Base-by-base conservation (phyloP, 2,888 invertebrate species). In the Enoplolaimus lenunculus region DNA sequence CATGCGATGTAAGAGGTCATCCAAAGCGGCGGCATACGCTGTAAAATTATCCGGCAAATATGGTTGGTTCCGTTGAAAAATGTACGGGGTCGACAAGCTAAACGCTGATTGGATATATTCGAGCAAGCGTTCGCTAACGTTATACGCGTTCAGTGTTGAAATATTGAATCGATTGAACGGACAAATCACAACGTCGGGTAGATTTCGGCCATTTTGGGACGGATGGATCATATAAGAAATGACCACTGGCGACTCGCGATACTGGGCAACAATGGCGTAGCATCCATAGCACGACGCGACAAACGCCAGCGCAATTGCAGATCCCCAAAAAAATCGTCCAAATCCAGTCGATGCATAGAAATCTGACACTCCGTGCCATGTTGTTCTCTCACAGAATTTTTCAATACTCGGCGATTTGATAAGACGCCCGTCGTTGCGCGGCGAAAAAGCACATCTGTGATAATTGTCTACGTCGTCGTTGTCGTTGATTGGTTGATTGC, bases 101-200 rank as follows among this genome's bases (percentile, higher is more conserved):
- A 62, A 62, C 16, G 64, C 64, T 31, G 33, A 31, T 62, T 62
- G 64, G 16, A 62, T 62, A 62, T 62, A 62, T 31, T 62, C 64
- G 64, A 31, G 29, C 29, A 62, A 28, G 29, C 28, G 7, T 16
- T 62, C 64, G 33, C 64, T 62, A 31, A 62, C 33, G n/a, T 62
- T 62, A 62, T 62, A 31, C 64, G 33, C 7, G 28, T 30, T 62
- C 7, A 62, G 33, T 30, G 28, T 16, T n/a, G 64, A 62, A 16
- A 30, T 62, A 31, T 62, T 62, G n/a, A 62, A 62, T 13, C 64
- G 64, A 62, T 62, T 62, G n/a, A 62, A 62, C 30, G 64, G 64
- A 62, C 64, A 62, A 62, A 62, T 28, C 7, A 62, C 64, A n/a
- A 62, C 64, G 64, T 62, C 64, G 7, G 64, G 64, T 28, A 62